phyloP scores from a whole-genome alignment of 1,140 invertebrate species.

The Musca domestica region DNA sequence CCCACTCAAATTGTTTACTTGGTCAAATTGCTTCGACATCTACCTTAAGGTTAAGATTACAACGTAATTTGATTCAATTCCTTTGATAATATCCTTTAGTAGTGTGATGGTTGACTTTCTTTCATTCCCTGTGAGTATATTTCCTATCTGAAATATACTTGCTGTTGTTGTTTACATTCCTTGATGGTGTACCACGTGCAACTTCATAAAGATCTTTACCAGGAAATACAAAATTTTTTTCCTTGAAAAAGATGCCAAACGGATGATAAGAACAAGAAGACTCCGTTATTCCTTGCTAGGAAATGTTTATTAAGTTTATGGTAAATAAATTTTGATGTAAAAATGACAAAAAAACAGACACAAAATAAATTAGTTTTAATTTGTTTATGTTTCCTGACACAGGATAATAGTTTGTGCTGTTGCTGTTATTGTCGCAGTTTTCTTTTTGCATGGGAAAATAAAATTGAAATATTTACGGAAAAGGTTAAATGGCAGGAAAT shows the following conservation, averaged over 20 bases:
- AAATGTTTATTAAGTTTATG: conserved; percentile 1
- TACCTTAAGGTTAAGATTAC: conserved; percentile 21
- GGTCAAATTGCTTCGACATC: not conserved
- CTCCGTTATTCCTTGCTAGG: not conserved
- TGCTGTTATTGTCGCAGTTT: too few relatives aligned
- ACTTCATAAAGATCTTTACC: too few relatives aligned
- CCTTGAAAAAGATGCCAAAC: not conserved
- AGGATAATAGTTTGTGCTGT: too few relatives aligned
- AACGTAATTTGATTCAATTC: conserved; percentile 20
- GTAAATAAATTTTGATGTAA: conserved; percentile 3
- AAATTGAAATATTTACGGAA: too few relatives aligned
- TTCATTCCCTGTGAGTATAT: not conserved
- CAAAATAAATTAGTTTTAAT: conserved; percentile 1
- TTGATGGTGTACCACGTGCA: too few relatives aligned
- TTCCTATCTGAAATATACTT: not conserved
- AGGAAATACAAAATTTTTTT: too few relatives aligned
- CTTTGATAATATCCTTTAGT: conserved; percentile 3
- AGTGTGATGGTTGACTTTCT: not conserved
- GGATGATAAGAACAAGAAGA: conserved; percentile 9
- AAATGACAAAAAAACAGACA: not conserved
- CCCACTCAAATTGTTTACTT: not conserved
- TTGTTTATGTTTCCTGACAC: too few relatives aligned
- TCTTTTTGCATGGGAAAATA: too few relatives aligned
- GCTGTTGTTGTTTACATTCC: too few relatives aligned
- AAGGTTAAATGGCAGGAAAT: too few relatives aligned